Evolutionary conservation across 2,113 vertebrate genomes (phyloP), one percentile per base, ranked within the genome.

Genomic region (Onychorhynchus coronatus): DNA sequence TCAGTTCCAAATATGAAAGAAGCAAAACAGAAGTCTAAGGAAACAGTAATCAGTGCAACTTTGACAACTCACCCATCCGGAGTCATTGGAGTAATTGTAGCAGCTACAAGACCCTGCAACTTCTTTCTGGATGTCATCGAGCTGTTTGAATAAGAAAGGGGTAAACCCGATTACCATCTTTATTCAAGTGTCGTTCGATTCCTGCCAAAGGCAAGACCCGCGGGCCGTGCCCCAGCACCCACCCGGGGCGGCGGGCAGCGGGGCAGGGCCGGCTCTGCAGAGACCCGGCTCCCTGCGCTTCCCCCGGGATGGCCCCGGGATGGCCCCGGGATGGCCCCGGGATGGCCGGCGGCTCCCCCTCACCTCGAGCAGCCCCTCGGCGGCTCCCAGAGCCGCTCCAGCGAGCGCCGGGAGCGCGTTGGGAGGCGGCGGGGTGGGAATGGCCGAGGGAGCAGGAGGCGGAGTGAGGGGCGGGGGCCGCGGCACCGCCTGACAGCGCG

Each of bases 71-170:
- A 99, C 99, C 99, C 98, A 55, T 99, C 72, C 12, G 97, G 37
- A 13, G 98, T 99, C 95, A 99, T 98, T 2, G 99, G 99, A 20
- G 99, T 99, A 89, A 99, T 96, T 6, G 99, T 98, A 31, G 99
- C 99, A 49, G 99, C 99, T 47, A 99, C 97, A 13, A 99, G 98
- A 49, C 99, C 99, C 22, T 94, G 97, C 37, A 99, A 91, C 62
- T 97, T 99, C 94, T 97, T 97, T 6, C 44, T 9, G 13, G 89
- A 71, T 58, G 94, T 94, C 98, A 98, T 98, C 12, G 91, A 80
- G 47, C 96, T 96, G 77, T 70, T 46, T 42, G 44, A 63, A 15
- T 33, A 42, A 65, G 47, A 46, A 71, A 93, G 68, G 87, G 20
- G 81, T 5, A 46, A 47, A 44, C 23, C 20, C 4, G 3, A 78